Evolutionary conservation across 2,797 vertebrate species (phyloP).

Genomic region (Brachyrhaphis roseni): DNA sequence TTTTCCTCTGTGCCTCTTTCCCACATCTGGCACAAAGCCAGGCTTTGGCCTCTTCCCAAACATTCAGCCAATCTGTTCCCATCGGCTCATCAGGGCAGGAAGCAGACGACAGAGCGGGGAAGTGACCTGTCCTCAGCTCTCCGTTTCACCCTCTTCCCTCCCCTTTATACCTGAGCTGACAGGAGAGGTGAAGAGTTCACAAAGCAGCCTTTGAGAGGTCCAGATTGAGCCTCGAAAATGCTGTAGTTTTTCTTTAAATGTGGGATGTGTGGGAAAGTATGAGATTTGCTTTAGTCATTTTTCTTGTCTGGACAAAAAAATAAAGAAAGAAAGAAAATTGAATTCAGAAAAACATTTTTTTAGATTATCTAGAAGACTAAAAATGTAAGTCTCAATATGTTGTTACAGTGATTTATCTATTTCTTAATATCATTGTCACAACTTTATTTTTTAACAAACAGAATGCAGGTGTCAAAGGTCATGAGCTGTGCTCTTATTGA

Average conservation of each 20-base stretch:
- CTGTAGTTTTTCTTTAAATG: not conserved
- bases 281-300: not conserved
- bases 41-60: conserved; percentile 5
- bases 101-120: conserved; percentile 58
- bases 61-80: conserved; percentile 26
- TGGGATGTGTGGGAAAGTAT: not conserved
- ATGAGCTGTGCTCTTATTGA: not conserved
- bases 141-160: conserved; percentile 27
- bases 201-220: conserved; percentile 26
- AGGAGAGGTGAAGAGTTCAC: conserved; percentile 11
- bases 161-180: conserved; percentile 39
- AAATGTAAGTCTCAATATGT: not conserved
- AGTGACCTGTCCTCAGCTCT: conserved; percentile 52
- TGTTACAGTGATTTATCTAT: not conserved
- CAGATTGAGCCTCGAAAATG: not conserved
- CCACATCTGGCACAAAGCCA: conserved; percentile 30
- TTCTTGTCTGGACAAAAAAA: not conserved
- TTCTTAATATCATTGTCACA: not conserved
- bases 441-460: not conserved
- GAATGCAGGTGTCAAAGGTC: not conserved
- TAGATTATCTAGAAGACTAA: not conserved
- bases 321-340: not conserved
- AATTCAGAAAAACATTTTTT: not conserved
- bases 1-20: conserved; percentile 12
- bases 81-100: conserved; percentile 54